These are phyloP conservation scores for Spialia ferax DNA, from an alignment of 2,888 invertebrate species.

Conservation along the genomic window DNA sequence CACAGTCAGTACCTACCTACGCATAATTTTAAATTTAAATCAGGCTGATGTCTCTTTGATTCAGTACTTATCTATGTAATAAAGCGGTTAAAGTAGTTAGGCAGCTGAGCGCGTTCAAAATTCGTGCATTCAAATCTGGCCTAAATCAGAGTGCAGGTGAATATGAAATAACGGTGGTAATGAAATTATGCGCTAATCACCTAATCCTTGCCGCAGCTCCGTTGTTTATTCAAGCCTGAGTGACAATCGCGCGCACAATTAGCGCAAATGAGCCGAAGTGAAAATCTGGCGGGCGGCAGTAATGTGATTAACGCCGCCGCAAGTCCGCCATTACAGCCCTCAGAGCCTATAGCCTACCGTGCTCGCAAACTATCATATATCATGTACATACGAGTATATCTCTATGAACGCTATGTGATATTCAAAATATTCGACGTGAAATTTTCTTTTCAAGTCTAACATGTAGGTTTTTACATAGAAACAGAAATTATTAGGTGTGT, in stretches of 20 bases:
- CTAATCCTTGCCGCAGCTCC: slow-evolving; percentile 84
- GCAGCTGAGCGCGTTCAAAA: slow-evolving; percentile 53
- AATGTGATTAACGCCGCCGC: slow-evolving; percentile 83
- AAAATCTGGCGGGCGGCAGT: slow-evolving; percentile 79
- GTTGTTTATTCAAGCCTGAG: slow-evolving; percentile 86
- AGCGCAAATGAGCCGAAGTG: slow-evolving; percentile 86
- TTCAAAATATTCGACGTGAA: not conserved
- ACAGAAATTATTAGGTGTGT: not conserved
- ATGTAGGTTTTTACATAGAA: too few relatives aligned
- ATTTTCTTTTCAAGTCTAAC: not conserved
- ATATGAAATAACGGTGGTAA: slow-evolving; percentile 84
- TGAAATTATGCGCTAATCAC: slow-evolving; percentile 85
- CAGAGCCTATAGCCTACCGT: slow-evolving; percentile 41
- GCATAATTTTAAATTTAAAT: slow-evolving; percentile 8
- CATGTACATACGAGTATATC: not conserved
- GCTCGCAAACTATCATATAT: slow-evolving; percentile 28
- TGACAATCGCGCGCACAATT: slow-evolving; percentile 86
- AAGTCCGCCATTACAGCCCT: slow-evolving; percentile 72
- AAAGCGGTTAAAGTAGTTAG: slow-evolving; percentile 21
- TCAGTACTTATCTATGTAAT: slow-evolving; percentile 1
- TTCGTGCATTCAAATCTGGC: slow-evolving; percentile 74
- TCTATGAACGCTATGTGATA: not conserved
- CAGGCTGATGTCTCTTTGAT: slow-evolving; percentile 15
- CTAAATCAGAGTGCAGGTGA: slow-evolving; percentile 80
- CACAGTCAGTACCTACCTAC: too few relatives aligned